A percentile compares a stretch with the other conserved stretches of the same genome.
Evolutionary conservation across 2,888 invertebrate genomes (phyloP).

Genomic region (Fabriciana adippe): DNA sequence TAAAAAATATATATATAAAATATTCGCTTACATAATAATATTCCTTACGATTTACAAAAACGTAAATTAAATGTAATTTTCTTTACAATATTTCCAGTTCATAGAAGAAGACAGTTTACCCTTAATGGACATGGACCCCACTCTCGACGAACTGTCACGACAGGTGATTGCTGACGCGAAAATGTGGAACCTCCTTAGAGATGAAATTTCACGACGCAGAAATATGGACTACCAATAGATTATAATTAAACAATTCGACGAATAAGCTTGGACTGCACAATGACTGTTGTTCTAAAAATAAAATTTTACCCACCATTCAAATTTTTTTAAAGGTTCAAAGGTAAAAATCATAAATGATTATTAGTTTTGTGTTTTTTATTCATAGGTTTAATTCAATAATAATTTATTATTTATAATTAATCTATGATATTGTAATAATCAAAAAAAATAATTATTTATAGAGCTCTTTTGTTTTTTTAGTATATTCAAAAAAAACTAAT

Average conservation of each 20-base stretch:
- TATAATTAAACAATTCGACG: neutral
- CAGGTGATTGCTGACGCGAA: slow-evolving; percentile 22
- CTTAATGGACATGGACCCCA: slow-evolving; percentile 3
- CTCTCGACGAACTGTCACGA: slow-evolving; percentile 18
- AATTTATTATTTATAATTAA: too few relatives aligned
- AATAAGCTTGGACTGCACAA: neutral
- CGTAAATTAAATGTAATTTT: too few relatives aligned
- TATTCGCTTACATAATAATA: too few relatives aligned
- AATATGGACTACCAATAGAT: slow-evolving; percentile 15
- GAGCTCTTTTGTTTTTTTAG: too few relatives aligned
- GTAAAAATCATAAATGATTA: neutral
- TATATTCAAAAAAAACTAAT: too few relatives aligned
- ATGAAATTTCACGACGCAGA: slow-evolving; percentile 14
- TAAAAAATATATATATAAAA: too few relatives aligned
- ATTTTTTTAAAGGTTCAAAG: neutral
- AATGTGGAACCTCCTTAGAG: slow-evolving; percentile 11
- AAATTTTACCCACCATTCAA: neutral
- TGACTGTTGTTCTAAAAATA: slow-evolving; percentile 1
- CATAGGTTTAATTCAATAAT: too few relatives aligned
- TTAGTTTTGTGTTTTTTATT: too few relatives aligned
- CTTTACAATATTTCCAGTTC: neutral
- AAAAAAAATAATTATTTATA: too few relatives aligned
- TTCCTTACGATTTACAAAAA: too few relatives aligned
- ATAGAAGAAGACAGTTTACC: slow-evolving; percentile 11
- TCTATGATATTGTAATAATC: neutral